Conservation (phyloP, 2,888 invertebrate genomes). For the Andrena marginata region DNA sequence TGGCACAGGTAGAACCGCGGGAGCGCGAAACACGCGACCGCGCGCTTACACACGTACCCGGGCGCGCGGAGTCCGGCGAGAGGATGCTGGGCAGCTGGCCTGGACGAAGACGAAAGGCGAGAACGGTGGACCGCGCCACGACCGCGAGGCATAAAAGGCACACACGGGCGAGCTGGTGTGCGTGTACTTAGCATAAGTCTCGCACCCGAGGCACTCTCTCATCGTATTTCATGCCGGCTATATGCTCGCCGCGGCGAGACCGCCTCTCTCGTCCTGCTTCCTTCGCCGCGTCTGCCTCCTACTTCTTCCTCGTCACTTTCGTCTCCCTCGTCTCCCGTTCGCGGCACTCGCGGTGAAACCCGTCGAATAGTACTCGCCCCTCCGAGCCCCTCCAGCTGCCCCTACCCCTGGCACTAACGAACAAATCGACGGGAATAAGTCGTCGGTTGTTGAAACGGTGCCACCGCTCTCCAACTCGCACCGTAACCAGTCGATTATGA, state of each 20-base stretch:
- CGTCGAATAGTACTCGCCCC: neutral
- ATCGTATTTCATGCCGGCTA: constrained; percentile 82
- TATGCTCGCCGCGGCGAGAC: constrained; percentile 61
- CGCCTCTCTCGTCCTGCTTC: constrained; percentile 60
- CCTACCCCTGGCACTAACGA: neutral
- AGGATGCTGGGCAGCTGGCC: constrained; percentile 13
- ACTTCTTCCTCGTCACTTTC: constrained; percentile 48
- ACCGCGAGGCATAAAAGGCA: constrained; percentile 65
- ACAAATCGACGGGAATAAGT: constrained; percentile 22
- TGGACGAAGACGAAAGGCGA: constrained; percentile 53
- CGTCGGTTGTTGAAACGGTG: constrained; percentile 15
- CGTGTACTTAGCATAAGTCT: constrained; percentile 84
- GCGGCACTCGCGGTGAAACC: constrained; percentile 3
- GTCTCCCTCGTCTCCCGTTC: constrained; percentile 16
- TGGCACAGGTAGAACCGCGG: constrained; percentile 56
- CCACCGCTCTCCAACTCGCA: constrained; percentile 8
- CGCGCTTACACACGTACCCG: constrained; percentile 37
- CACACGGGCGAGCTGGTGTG: constrained; percentile 67
- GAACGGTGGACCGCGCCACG: constrained; percentile 51
- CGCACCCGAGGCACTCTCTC: constrained; percentile 83
- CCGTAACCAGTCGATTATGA: constrained; percentile 52
- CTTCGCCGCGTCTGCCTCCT: constrained; percentile 45
- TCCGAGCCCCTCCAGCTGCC: neutral
- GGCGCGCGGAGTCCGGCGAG: constrained; percentile 19
- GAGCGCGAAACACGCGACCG: constrained; percentile 65